Percentiles rank a stretch among this genome's conserved stretches.
Conservation (phyloP, 1,140 invertebrate genomes). For the Cardiocondyla obscurior region DNA sequence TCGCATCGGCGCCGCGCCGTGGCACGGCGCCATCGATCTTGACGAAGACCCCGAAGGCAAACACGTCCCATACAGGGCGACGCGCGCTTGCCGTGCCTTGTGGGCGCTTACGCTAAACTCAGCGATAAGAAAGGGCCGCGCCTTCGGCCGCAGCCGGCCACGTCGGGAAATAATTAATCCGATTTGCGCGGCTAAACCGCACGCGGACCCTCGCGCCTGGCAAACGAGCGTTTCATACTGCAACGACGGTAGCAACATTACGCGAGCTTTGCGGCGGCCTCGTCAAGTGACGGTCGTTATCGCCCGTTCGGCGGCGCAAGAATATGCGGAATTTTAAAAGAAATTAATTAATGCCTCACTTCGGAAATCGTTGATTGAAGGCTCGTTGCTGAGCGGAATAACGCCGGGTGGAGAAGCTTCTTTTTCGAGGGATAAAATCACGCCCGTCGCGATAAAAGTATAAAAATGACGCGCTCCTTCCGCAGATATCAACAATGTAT, state of each 20-base stretch:
- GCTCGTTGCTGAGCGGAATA: background rate
- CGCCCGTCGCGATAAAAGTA: background rate
- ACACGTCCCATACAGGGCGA: conserved; percentile 1
- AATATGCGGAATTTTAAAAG: background rate
- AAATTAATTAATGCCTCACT: background rate
- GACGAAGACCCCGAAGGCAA: conserved; percentile 35
- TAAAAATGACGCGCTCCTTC: background rate
- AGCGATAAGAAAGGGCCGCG: conserved; percentile 45
- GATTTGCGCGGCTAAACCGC: conserved; percentile 46
- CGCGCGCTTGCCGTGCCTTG: background rate
- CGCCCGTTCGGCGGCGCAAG: background rate
- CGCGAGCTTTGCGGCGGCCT: background rate
- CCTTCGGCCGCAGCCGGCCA: conserved; percentile 28
- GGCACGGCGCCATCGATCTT: conserved; percentile 47
- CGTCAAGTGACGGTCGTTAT: background rate
- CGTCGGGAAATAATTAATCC: conserved; percentile 52
- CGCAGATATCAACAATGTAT: background rate
- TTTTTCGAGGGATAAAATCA: background rate
- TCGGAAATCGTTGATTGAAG: background rate
- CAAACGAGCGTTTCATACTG: conserved; percentile 41
- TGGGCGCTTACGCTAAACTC: conserved; percentile 20
- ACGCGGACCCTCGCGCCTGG: background rate
- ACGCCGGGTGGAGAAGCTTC: background rate
- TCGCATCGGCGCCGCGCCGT: conserved; percentile 32
- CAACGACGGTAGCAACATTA: background rate